Base-by-base conservation (phyloP, 2,797 vertebrate genomes). In the Esox lucius region DNA sequence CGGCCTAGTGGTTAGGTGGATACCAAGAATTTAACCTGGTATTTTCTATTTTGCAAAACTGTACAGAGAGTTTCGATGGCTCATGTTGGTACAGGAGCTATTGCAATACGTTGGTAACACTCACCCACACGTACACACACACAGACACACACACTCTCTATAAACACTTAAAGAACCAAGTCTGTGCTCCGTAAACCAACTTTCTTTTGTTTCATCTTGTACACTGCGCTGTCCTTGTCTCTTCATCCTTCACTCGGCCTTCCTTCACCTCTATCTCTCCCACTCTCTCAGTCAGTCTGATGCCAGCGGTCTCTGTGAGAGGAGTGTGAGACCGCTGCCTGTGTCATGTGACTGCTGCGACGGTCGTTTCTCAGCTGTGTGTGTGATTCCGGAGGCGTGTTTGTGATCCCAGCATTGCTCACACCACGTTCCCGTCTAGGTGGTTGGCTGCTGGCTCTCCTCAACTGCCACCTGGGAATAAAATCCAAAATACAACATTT, bases 221-320 rank as follows among this genome's bases (percentile, higher is more conserved):
- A 78, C 81, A 73, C 16, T 17, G 16, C 49, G 16, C 8, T 4
- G 2, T 56, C 53, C 5, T 5, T 33, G 33, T 1, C 53, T 59
- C 51, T 51, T 17, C 12, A 2, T 17, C 48, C 13, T 16, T 53
- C 51, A 2, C 17, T 24, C n/a, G n/a, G 19, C n/a, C 56, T 59
- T 19, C n/a, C 56, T 26, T 22, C 8, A n/a, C 4, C 59, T 61
- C n/a, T 11, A 51, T 26, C 28, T 67, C 33, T 82, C 68, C n/a
- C 11, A 12, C 22, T 24, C 59, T 61, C 59, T 61, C 56, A 11
- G 7, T 61, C 22, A 33, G 42, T 42, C 76, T 75, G 53, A 39
- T 11, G 28, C 70, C 70, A 62, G 67, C 71, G 75, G 48, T 0
- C 28, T 4, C 48, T 26, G 62, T 75, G 62, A 64, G 31, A 68